phyloP scores from a whole-genome alignment of 2,888 invertebrate species.

The Gasteruption jaculator region DNA sequence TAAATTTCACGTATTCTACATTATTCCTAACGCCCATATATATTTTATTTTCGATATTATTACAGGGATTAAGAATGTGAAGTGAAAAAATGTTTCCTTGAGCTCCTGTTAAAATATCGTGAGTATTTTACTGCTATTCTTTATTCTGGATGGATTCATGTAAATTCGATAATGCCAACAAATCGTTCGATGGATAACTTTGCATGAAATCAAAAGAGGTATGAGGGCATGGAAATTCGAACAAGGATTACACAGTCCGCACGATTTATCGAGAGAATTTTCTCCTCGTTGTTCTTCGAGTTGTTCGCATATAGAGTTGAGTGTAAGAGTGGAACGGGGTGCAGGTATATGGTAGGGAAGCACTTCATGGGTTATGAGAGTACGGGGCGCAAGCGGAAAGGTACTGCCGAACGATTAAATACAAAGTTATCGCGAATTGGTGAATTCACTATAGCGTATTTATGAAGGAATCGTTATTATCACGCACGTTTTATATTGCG shows the following conservation, averaged over 20 bases:
- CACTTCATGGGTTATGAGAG: slow-evolving; percentile 26
- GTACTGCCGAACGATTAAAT: slow-evolving; percentile 25
- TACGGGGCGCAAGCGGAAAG: slow-evolving; percentile 14
- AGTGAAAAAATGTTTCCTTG: too few relatives aligned
- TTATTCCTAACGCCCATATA: too few relatives aligned
- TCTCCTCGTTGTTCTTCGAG: slow-evolving; percentile 25
- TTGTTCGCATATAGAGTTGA: slow-evolving; percentile 10
- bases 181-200: slow-evolving; percentile 29
- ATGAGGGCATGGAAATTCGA: slow-evolving; percentile 24
- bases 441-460: slow-evolving; percentile 17
- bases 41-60: too few relatives aligned
- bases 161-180: slow-evolving; percentile 30
- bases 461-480: too few relatives aligned
- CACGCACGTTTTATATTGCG: too few relatives aligned
- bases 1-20: too few relatives aligned
- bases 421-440: slow-evolving; percentile 24
- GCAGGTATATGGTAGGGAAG: too few relatives aligned
- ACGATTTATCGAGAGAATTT: slow-evolving; percentile 30
- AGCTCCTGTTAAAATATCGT: too few relatives aligned
- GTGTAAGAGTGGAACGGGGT: too few relatives aligned
- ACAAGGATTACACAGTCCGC: slow-evolving; percentile 30
- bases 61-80: too few relatives aligned
- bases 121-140: too few relatives aligned
- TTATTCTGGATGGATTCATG: slow-evolving; percentile 28
- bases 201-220: slow-evolving; percentile 20